Evolutionary conservation across 2,888 invertebrate species (phyloP), one percentile per base, ranked within the genome.

Genomic region (Agelastica alni): DNA sequence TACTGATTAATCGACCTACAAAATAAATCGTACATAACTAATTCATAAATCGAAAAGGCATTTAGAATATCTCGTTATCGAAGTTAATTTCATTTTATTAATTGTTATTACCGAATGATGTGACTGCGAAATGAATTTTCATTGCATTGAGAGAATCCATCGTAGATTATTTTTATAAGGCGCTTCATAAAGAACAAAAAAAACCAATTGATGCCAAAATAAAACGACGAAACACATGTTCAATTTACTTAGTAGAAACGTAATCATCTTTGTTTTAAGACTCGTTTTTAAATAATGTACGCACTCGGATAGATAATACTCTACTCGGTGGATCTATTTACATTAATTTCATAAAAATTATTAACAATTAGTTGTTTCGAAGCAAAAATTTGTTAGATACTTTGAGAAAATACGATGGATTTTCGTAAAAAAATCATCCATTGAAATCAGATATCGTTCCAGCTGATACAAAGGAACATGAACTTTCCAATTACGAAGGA

Each of bases 221-320:
- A 52, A 51, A 43, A 17, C 41, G 36, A 42, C 46, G 41, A 56
- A 52, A 43, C 51, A 43, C 48, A 56, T 56, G 56, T 52, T 44
- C 48, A 56, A 47, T 56, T 56, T 52, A 52, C 56, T 49, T 22
- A 44, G 2, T 17, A 26, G 45, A 52, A 51, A 52, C 41, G 52
- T 44, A 52, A 56, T 56, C 37, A 26, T 56, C 43, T 56, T 56
- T 56, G 56, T 44, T 47, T 16, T 28, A 44, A 20, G 34, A 12
- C 13, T 30, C 9, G 18, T 13, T 34, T 45, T n/a, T 2, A 20
- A 45, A n/a, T 34, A n/a, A n/a, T n/a, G 13, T 34, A 14, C 12
- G 7, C 18, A 17, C 7, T 34, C 14, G 31, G n/a, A n/a, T n/a
- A n/a, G n/a, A n/a, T n/a, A n/a, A n/a, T n/a, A n/a, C n/a, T n/a